Evolutionary conservation across 2,888 invertebrate species (phyloP), one percentile per base, ranked within the genome.

Genomic region (Electrophaes corylata): DNA sequence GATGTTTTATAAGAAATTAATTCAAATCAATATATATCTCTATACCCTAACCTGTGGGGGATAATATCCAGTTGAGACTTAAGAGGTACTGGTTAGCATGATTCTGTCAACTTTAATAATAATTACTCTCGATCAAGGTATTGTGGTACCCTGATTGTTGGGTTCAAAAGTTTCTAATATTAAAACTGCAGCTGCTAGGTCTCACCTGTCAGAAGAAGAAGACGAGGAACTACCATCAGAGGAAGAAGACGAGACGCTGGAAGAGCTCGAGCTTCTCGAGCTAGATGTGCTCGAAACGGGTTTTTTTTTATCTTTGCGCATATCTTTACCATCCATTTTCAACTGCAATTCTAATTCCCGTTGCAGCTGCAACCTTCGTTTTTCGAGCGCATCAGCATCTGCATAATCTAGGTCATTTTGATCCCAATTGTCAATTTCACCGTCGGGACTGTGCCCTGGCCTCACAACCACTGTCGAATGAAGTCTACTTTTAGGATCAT

Each of bases 361-460:
- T 81, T 96, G 95, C 75, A 96, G 89, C 77, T 96, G 94, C 77
- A 94, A 94, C 64, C 96, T 91, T 70, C 96, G 93, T 81, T 95
- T 94, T 83, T 96, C 96, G 76, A 96, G 91, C 67, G 94, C 95
- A 81, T 96, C 95, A 62, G 96, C 95, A 86, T 96, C 96, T 65
- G 95, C 96, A 90, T 95, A 95, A 81, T 96, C 96, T 86, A 96
- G 84, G 88, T 95, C 95, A 77, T 94, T 95, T 82, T 95, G 95
- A 82, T 95, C 95, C 95, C 95, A 96, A 80, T 94, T 94, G 79
- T 95, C 95, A 86, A 95, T 94, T 81, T 95, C 94, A 68, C 86
- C 91, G 70, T 94, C 94, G 53, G 94, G 94, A 75, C 94, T 94
- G 78, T 79, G 93, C 65, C 90, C 92, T 52, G 89, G 82, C 66